These are phyloP conservation scores for Nomada goodeniana DNA, from an alignment of 2,888 invertebrate species.

Conservation along the genomic window DNA sequence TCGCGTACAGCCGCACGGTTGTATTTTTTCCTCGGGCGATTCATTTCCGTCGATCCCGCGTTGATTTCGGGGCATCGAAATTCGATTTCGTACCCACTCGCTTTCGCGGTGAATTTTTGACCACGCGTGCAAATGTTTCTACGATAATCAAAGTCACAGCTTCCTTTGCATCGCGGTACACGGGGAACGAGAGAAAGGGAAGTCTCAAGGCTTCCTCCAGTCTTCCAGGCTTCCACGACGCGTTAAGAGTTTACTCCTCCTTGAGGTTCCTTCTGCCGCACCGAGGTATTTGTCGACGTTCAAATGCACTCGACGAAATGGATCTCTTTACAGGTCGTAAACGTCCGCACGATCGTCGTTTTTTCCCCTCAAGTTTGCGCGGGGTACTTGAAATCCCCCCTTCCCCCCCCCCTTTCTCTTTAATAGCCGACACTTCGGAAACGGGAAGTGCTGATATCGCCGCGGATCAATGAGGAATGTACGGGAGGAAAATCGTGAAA, in stretches of 20 bases:
- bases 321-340: conserved; percentile 73
- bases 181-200: conserved; percentile 19
- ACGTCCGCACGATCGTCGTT: conserved; percentile 61
- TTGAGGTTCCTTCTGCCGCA: conserved; percentile 55
- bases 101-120: no score
- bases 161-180: conserved; percentile 25
- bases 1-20: conserved; percentile 7
- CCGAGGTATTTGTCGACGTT: conserved; percentile 71
- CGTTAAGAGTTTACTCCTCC: conserved; percentile 68
- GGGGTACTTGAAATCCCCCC: conserved; percentile 62
- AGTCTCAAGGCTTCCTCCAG: conserved; percentile 57
- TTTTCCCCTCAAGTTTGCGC: conserved; percentile 61
- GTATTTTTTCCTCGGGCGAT: not conserved
- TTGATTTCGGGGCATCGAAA: not conserved
- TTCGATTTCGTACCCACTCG: no score
- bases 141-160: conserved; percentile 42
- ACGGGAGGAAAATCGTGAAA: conserved; percentile 22
- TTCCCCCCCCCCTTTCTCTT: not conserved
- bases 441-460: conserved; percentile 45
- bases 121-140: no score
- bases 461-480: conserved; percentile 29
- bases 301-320: conserved; percentile 71
- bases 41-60: not conserved
- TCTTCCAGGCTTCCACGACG: conserved; percentile 47
- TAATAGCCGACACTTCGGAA: conserved; percentile 63